phyloP scores from a whole-genome alignment of 1,140 invertebrate genomes.

The Dinoponera quadriceps region DNA sequence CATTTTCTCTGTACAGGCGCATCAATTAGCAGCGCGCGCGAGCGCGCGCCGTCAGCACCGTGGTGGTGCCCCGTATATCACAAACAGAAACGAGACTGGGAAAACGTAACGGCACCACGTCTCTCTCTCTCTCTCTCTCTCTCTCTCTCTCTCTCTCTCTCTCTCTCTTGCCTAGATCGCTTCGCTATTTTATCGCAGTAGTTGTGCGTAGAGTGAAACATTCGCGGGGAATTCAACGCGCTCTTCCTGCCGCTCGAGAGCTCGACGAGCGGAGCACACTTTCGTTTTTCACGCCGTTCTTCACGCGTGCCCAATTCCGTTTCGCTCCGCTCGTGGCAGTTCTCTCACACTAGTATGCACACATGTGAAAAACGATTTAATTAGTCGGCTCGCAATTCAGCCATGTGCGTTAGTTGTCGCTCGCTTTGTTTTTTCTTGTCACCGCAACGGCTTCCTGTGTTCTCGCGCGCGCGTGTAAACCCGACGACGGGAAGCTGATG shows the following conservation, averaged over 20 bases:
- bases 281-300: background rate
- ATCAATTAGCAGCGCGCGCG: background rate
- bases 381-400: too few relatives aligned
- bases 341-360: background rate
- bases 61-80: constrained; percentile 32
- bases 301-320: background rate
- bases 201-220: constrained; percentile 31
- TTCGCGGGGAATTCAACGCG: constrained; percentile 1
- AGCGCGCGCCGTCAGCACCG: background rate
- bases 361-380: too few relatives aligned
- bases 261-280: background rate
- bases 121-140: too few relatives aligned
- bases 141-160: too few relatives aligned
- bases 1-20: background rate
- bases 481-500: too few relatives aligned
- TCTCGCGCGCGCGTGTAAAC: too few relatives aligned
- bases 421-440: too few relatives aligned
- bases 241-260: constrained; percentile 8
- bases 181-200: constrained; percentile 44
- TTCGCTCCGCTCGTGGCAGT: constrained; percentile 31
- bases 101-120: constrained; percentile 17
- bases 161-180: constrained; percentile 8
- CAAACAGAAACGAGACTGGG: constrained; percentile 40
- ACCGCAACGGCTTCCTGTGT: too few relatives aligned
- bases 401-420: too few relatives aligned